Base-by-base conservation (phyloP, 2,888 invertebrate genomes). In the Stramonita haemastoma region DNA sequence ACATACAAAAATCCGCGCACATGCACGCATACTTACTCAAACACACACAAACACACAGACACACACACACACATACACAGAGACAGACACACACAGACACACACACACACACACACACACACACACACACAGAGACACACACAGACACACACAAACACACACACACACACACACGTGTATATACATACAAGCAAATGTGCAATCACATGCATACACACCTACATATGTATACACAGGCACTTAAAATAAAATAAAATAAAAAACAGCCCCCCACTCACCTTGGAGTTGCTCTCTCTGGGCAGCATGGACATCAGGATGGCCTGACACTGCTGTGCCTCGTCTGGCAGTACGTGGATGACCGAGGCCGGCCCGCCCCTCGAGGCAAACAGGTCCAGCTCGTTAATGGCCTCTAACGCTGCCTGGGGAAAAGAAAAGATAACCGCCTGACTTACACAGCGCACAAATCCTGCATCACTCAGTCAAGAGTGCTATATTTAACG, bases 241-340 rank as follows among this genome's bases (percentile, higher is more conserved):
- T n/a, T n/a, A 46, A 46, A 46, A 5, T 46, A 46, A 46, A 46
- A 46, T 46, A 8, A 46, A 46, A 46, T 46, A 46, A 46, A 46
- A n/a, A n/a, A n/a, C n/a, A n/a, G n/a, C n/a, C n/a, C n/a, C n/a
- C n/a, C 36, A 77, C 87, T 89, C 90, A 95, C 95, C 94, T 97
- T 97, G 6, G 97, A 97, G 93, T 96, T 96, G 5, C 96, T 97
- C 93, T 97, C 97, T 91, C 97, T 95, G 2, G 97, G 97, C 77
- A 97, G 94, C 96, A 97, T 96, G 15, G 96, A 96, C 95, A 97
- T 98, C 91, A 99, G 96, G n/a, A 86, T 90, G 26, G 95, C 96
- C 96, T 99, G 98, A 95, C 99, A 99, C 96, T 99, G 99, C 96
- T 99, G 99, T 32, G 99, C 99, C 96, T 99, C 99, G 96, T 99